Conservation (phyloP, 2,888 invertebrate genomes). For the Philopedon plagiatum region DNA sequence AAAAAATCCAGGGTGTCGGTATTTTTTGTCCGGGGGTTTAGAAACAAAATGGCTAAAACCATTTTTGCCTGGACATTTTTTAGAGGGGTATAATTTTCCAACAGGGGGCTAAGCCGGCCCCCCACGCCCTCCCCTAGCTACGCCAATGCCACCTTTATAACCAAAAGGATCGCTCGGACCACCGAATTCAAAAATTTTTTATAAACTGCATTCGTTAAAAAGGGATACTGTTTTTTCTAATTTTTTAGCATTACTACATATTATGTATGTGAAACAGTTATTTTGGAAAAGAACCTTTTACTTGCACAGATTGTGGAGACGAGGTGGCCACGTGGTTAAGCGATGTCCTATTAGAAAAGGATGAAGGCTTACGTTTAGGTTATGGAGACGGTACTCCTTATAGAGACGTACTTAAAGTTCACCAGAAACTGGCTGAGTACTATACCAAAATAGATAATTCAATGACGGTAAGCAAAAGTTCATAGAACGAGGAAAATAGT, state of each 20-base stretch:
- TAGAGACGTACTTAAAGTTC: conserved; percentile 17
- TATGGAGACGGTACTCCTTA: conserved; percentile 58
- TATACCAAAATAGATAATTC: conserved; percentile 50
- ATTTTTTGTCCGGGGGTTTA: no score
- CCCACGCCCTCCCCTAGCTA: no score
- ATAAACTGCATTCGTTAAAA: neutral
- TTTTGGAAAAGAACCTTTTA: conserved; percentile 62
- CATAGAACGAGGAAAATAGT: neutral
- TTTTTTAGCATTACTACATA: conserved; percentile 17
- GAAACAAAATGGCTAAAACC: no score
- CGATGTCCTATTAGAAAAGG: conserved; percentile 61
- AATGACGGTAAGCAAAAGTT: conserved; percentile 27
- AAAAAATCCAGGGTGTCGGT: no score
- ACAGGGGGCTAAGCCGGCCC: no score
- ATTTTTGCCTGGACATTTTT: no score
- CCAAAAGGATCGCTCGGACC: no score
- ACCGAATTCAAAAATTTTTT: no score
- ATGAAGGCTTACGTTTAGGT: conserved; percentile 61
- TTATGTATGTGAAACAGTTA: conserved; percentile 37
- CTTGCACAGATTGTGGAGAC: conserved; percentile 75
- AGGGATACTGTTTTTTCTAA: neutral
- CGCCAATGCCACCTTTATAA: no score
- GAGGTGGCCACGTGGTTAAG: conserved; percentile 75
- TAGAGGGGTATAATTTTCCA: no score
- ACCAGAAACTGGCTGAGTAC: conserved; percentile 45